phyloP scores from a whole-genome alignment of 2,113 vertebrate genomes.

The Bufo bufo region DNA sequence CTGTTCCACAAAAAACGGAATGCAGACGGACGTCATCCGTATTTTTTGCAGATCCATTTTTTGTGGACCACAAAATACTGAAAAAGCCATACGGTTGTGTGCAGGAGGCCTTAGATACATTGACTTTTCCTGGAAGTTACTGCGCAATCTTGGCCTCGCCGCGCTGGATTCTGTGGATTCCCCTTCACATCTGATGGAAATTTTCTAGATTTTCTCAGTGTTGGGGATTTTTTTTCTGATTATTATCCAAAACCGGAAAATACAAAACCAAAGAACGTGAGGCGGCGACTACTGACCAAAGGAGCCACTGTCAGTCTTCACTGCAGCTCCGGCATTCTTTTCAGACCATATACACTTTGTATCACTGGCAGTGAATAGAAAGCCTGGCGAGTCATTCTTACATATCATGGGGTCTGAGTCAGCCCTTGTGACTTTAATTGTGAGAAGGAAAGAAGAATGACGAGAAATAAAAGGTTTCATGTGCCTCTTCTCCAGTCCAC shows the following conservation, averaged over 20 bases:
- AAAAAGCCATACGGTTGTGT: too few relatives aligned
- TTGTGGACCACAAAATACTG: too few relatives aligned
- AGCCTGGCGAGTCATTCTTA: not conserved
- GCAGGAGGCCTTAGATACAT: too few relatives aligned
- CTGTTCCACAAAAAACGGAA: too few relatives aligned
- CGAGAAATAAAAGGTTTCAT: not conserved
- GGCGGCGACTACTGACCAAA: too few relatives aligned
- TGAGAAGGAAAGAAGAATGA: not conserved
- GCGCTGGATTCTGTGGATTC: not conserved
- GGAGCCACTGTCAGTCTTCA: not conserved
- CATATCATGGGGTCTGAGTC: not conserved
- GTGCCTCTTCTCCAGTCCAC: not conserved
- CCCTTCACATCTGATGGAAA: not conserved
- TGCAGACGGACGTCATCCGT: too few relatives aligned
- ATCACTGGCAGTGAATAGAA: not conserved
- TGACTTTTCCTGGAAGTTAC: not conserved
- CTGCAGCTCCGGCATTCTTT: not conserved
- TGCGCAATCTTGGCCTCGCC: not conserved
- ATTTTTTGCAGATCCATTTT: too few relatives aligned
- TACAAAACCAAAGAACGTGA: too few relatives aligned
- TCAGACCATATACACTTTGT: not conserved
- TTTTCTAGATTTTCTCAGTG: not conserved
- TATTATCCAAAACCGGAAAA: not conserved
- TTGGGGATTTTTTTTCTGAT: not conserved
- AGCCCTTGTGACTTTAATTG: slow-evolving; percentile 3